phyloP scores from a whole-genome alignment of 2,888 invertebrate genomes.

The Drosophila conformis region DNA sequence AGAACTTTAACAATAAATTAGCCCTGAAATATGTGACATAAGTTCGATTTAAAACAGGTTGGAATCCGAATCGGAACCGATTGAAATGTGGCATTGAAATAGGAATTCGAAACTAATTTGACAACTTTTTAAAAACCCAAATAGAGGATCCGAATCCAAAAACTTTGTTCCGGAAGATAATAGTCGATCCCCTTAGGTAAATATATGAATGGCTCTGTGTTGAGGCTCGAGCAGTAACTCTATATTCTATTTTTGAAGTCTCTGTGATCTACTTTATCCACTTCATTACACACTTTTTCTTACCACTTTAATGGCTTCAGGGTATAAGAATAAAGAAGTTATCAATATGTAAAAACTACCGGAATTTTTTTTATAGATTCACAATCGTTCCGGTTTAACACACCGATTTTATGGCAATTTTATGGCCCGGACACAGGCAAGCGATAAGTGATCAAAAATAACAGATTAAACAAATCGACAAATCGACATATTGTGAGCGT shows the following conservation, averaged over 20 bases:
- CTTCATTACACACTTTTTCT: background rate
- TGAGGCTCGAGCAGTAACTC: background rate
- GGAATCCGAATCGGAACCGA: no score
- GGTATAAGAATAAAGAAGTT: no score
- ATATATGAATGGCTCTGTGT: background rate
- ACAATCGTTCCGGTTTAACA: background rate
- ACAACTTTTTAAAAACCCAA: background rate
- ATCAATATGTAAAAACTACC: background rate
- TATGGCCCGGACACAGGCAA: background rate
- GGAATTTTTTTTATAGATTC: no score
- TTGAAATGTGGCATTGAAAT: background rate
- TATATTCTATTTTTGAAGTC: background rate
- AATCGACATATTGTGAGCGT: slow-evolving; percentile 1
- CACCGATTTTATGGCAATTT: slow-evolving; percentile 36
- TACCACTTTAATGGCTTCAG: no score
- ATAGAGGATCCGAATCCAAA: background rate
- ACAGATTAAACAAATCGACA: slow-evolving; percentile 34
- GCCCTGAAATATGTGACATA: no score
- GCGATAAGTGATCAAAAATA: slow-evolving; percentile 38
- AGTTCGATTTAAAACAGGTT: no score
- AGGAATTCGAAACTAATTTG: background rate
- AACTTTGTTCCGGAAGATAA: background rate
- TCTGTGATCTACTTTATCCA: background rate
- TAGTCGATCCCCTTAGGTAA: background rate
- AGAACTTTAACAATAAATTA: no score